Evolutionary conservation across 2,888 invertebrate species (phyloP).

Genomic region (Cenopis cana): DNA sequence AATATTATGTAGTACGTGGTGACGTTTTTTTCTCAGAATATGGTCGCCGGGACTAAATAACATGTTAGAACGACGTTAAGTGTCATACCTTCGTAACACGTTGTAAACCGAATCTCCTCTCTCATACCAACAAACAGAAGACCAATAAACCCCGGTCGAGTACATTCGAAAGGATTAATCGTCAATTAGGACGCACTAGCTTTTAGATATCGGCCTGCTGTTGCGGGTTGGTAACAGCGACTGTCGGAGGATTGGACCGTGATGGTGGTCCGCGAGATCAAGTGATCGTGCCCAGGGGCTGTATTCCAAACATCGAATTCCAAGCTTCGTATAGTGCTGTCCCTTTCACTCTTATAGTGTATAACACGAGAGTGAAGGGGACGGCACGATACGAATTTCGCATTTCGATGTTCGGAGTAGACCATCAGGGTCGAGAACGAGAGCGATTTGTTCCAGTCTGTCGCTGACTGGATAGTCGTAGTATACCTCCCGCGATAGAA

Average conservation of each 20-base stretch:
- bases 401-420: too few species aligned
- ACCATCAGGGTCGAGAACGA: slow-evolving; percentile 67
- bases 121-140: neutral
- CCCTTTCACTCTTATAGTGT: too few species aligned
- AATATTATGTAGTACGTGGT: neutral
- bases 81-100: neutral
- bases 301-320: slow-evolving; percentile 67
- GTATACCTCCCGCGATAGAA: slow-evolving; percentile 86
- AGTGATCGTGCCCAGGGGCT: slow-evolving; percentile 49
- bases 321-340: too few species aligned
- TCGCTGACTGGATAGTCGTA: slow-evolving; percentile 62
- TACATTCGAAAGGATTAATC: neutral
- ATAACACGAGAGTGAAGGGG: too few species aligned
- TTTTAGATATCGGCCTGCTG: slow-evolving; percentile 54
- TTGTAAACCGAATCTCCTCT: neutral
- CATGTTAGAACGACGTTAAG: neutral
- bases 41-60: neutral
- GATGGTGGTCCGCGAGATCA: slow-evolving; percentile 76
- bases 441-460: slow-evolving; percentile 68
- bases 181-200: neutral
- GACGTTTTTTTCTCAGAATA: neutral
- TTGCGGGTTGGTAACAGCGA: slow-evolving; percentile 60
- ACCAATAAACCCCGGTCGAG: neutral
- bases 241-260: slow-evolving; percentile 75
- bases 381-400: too few species aligned